phyloP scores from a whole-genome alignment of 2,797 vertebrate species.

The Siniperca scherzeri region DNA sequence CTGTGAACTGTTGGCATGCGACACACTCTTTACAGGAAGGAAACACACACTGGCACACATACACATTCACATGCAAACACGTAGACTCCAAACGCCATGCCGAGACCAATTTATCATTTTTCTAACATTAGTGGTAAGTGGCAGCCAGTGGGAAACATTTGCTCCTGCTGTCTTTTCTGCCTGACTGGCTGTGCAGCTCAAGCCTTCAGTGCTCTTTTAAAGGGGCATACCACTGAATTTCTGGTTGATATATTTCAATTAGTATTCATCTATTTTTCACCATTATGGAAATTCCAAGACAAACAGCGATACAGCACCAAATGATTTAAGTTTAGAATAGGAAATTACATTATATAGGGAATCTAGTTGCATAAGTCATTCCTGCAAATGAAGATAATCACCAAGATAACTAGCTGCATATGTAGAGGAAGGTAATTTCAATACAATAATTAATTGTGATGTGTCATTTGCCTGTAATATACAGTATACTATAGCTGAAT shows the following conservation, averaged over 20 bases:
- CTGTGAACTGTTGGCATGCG: constrained; percentile 77
- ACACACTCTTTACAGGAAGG: constrained; percentile 67
- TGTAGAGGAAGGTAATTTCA: constrained; percentile 6
- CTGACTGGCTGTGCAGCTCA: constrained; percentile 58
- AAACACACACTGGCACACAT: constrained; percentile 51
- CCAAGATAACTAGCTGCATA: background rate
- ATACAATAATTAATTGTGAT: background rate
- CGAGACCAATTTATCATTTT: constrained; percentile 77
- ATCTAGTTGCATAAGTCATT: background rate
- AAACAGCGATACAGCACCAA: constrained; percentile 11
- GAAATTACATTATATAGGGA: background rate
- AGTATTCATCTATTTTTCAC: constrained; percentile 28
- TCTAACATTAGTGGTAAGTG: constrained; percentile 78
- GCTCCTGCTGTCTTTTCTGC: constrained; percentile 68
- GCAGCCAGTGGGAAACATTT: constrained; percentile 71
- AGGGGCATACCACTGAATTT: constrained; percentile 22
- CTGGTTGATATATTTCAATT: constrained; percentile 44
- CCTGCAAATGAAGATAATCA: background rate
- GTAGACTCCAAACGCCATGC: constrained; percentile 53
- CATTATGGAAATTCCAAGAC: background rate
- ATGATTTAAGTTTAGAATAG: background rate
- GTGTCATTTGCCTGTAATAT: background rate
- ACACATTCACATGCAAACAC: constrained; percentile 49
- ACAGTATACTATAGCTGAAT: background rate
- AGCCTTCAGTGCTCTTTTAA: constrained; percentile 38